Base-by-base conservation (phyloP, 2,888 invertebrate genomes). In the Heliconius hortense region DNA sequence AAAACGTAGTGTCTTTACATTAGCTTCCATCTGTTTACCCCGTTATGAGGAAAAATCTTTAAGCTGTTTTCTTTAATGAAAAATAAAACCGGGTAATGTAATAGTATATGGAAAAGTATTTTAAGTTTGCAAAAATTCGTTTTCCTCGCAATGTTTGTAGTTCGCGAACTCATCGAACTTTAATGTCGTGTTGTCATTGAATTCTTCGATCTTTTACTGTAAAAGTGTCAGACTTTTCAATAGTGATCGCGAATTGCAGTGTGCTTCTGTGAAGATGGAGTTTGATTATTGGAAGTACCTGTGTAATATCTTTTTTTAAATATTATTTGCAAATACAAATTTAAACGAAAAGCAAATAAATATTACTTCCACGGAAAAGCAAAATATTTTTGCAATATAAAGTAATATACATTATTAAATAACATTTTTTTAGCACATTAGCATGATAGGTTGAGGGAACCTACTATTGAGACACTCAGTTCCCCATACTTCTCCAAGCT, bases 151-250 rank as follows among this genome's bases (percentile, higher is more conserved):
- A 62, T 62, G 71, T 71, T 71, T 43, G 71, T 43, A 59, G 62
- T 71, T 71, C 71, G 26, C 26, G 71, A 71, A 71, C 71, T 71
- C 71, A n/a, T 71, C 60, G 26, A 71, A 71, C 21, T 62, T 71
- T 71, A 71, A 71, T 71, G 71, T 62, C 71, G 71, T 71, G 71
- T 71, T 60, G 71, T 71, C 60, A 62, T 71, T 71, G 71, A 62
- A 62, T 71, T 71, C 60, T 62, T 62, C 71, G 71, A 60, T 39
- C 71, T 26, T 43, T 71, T 71, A 60, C 71, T 60, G 71, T 60
- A 39, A 39, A 71, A 59, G 26, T 71, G 39, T 62, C 60, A 71
- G 26, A 60, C 60, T 60, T 71, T 62, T 56, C 56, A 35, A 53
- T 69, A 56, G 56, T 5, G 53, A 68, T n/a, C 28, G 69, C 69